Evolutionary conservation across 2,113 vertebrate genomes (phyloP), one percentile per base, ranked within the genome.

Genomic region (Lonchura striata): DNA sequence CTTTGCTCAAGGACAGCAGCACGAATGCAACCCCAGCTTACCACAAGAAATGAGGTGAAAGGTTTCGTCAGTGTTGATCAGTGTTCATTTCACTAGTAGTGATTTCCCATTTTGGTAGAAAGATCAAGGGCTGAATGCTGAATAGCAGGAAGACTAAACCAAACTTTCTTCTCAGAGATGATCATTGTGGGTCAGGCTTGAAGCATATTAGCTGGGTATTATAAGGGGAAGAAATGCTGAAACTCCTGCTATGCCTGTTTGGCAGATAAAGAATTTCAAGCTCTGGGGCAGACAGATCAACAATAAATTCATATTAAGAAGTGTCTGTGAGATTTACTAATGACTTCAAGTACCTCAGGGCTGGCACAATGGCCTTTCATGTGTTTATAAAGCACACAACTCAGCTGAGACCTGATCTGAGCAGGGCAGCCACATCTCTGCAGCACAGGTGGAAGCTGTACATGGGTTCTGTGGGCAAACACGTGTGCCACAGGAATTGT

Each of bases 261-360:
- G 88, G 93, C 80, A 92, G 86, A 97, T 95, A 96, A 96, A 96
- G 94, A 96, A 96, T 96, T 96, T 86, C 95, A 83, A 59, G 93
- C 95, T 97, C 95, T 96, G 90, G 88, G 95, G 93, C 90, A 96
- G 94, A 95, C 90, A 93, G 90, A 94, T 95, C 90, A 96, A 94
- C 95, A 94, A 90, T 90, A 95, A 75, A 94, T 96, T 93, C 47
- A 65, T 88, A 93, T 88, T 92, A 97, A 94, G 92, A 96, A 95
- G 83, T 81, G 95, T 94, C 95, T 97, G 91, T 92, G 92, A 96
- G 92, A 92, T 95, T 94, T 92, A 64, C 94, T 93, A 94, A 96
- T 4, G 18, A 86, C 79, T 93, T 88, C 76, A 68, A 72, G 82
- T 46, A 88, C 90, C 72, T 86, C 41, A 42, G 57, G 92, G 88